Percentiles rank a stretch among this genome's conserved stretches.
phyloP scores from a whole-genome alignment of 2,888 invertebrate genomes.

The Drosophila paramelanica region DNA sequence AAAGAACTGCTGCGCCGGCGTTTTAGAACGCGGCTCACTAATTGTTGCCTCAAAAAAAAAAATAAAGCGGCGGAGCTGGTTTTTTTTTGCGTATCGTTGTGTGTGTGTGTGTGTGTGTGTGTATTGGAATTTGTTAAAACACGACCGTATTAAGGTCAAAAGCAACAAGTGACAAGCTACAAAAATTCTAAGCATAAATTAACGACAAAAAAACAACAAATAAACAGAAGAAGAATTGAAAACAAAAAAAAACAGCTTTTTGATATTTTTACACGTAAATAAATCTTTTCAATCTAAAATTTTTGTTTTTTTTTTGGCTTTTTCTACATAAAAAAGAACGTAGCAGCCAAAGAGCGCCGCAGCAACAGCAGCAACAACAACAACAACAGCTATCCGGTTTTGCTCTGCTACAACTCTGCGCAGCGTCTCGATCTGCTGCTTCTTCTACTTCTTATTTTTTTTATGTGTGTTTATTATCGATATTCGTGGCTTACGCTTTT shows the following conservation, averaged over 20 bases:
- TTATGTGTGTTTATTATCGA: conserved; percentile 63
- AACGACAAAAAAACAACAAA: conserved; percentile 35
- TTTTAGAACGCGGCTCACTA: conserved; percentile 57
- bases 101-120: conserved; percentile 43
- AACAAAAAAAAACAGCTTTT: conserved; percentile 15
- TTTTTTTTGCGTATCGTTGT: conserved; percentile 65
- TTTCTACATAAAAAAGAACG: conserved; percentile 30
- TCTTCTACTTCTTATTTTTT: conserved; percentile 50
- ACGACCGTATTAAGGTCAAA: conserved; percentile 69
- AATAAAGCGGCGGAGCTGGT: conserved; percentile 64
- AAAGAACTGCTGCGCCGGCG: conserved; percentile 63
- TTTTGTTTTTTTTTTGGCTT: conserved; percentile 22
- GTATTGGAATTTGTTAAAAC: conserved; percentile 74
- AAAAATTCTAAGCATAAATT: conserved; percentile 64
- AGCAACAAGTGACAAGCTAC: conserved; percentile 71
- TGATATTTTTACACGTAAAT: conserved; percentile 37
- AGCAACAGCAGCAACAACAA: conserved; percentile 25
- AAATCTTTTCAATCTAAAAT: conserved; percentile 38
- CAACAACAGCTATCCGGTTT: conserved; percentile 77
- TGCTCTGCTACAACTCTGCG: conserved; percentile 45
- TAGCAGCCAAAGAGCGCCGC: conserved; percentile 51
- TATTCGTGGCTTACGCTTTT: conserved; percentile 73
- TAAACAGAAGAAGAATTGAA: conserved; percentile 8
- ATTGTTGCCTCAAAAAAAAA: conserved; percentile 65
- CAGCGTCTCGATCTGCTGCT: conserved; percentile 40